A percentile compares a stretch with the other conserved stretches of the same genome.
Evolutionary conservation across 2,888 invertebrate species (phyloP).

Genomic region (Tenthredo distinguenda): DNA sequence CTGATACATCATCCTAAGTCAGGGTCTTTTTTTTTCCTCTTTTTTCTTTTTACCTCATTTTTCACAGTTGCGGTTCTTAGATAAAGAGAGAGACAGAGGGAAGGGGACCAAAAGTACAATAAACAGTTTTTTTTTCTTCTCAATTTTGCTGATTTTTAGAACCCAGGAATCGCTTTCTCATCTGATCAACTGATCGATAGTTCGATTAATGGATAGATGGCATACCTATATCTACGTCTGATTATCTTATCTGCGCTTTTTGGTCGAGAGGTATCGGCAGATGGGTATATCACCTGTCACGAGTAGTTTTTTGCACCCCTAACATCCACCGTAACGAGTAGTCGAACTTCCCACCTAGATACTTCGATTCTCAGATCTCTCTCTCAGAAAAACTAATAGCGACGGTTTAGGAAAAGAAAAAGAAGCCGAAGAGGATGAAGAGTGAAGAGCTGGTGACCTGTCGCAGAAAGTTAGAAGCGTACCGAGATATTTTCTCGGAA

Average conservation of each 20-base stretch:
- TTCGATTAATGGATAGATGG: too few relatives aligned
- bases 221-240: too few relatives aligned
- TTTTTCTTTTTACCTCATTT: neutral
- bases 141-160: neutral
- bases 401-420: neutral
- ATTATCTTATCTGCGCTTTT: too few relatives aligned
- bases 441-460: slow-evolving; percentile 5
- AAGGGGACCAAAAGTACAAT: neutral
- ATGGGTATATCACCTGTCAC: too few relatives aligned
- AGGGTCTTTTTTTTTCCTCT: neutral
- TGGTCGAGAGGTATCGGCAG: too few relatives aligned
- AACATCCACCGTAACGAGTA: neutral
- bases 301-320: too few relatives aligned
- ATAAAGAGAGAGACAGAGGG: neutral
- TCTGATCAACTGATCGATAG: too few relatives aligned
- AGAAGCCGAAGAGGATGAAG: neutral
- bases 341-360: neutral
- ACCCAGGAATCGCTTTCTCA: neutral
- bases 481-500: slow-evolving; percentile 32
- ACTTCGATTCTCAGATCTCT: neutral
- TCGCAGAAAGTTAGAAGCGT: slow-evolving; percentile 5
- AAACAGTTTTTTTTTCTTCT: neutral
- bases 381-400: neutral
- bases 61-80: neutral
- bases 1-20: slow-evolving; percentile 7